These are phyloP conservation scores for Leptopilina drosophilae DNA, from an alignment of 2,888 invertebrate species.

Conservation along the genomic window DNA sequence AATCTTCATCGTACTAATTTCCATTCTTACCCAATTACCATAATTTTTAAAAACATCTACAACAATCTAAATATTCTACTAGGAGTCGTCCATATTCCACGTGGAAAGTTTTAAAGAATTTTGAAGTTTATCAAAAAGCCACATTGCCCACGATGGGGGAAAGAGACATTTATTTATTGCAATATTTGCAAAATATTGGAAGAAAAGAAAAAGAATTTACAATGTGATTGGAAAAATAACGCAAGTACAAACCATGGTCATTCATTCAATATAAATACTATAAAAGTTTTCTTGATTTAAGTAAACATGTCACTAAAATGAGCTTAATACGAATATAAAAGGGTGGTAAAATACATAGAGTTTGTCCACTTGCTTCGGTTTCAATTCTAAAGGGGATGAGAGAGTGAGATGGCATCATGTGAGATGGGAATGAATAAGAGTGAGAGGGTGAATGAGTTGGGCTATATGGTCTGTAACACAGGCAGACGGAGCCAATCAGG, in stretches of 20 bases:
- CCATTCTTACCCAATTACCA: too few species aligned
- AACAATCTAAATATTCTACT: too few species aligned
- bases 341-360: constrained; percentile 41
- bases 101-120: too few species aligned
- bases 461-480: constrained; percentile 63
- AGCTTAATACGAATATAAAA: constrained; percentile 34
- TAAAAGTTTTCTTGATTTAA: constrained; percentile 13
- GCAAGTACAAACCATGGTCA: not conserved
- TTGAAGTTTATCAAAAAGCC: too few species aligned
- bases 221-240: too few species aligned
- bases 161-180: too few species aligned
- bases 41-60: too few species aligned
- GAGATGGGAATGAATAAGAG: constrained; percentile 10
- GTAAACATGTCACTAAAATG: constrained; percentile 6
- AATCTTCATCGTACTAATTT: too few species aligned
- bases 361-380: constrained; percentile 29
- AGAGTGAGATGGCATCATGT: constrained; percentile 38
- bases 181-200: too few species aligned
- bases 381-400: constrained; percentile 26
- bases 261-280: not conserved
- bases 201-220: too few species aligned
- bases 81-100: too few species aligned
- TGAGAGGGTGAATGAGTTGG: constrained; percentile 53
- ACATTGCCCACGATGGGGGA: too few species aligned
- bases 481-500: constrained; percentile 76